These are phyloP conservation scores for Gonioctena quinquepunctata DNA, from an alignment of 1,140 invertebrate species.

Conservation along the genomic window DNA sequence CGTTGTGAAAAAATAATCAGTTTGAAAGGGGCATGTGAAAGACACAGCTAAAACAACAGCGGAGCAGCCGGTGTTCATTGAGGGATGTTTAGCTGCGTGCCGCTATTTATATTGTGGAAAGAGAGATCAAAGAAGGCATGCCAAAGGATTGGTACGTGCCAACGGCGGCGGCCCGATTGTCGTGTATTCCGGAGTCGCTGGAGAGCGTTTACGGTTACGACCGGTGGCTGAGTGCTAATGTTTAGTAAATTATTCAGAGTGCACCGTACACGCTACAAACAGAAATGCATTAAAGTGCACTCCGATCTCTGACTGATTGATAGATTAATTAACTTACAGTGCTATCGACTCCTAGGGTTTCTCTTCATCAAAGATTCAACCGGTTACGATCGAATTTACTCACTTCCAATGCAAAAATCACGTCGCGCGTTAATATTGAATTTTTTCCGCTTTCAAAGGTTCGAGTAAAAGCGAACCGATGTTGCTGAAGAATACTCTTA, in stretches of 20 bases:
- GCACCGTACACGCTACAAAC: slow-evolving; percentile 37
- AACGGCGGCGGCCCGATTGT: slow-evolving; percentile 21
- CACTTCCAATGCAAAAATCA: slow-evolving; percentile 20
- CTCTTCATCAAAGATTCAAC: slow-evolving; percentile 31
- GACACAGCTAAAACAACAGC: neutral
- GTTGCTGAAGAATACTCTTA: slow-evolving; percentile 1
- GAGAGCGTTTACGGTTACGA: slow-evolving; percentile 45
- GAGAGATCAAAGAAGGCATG: slow-evolving; percentile 18
- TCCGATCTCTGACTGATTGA: slow-evolving; percentile 45
- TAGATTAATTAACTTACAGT: slow-evolving; percentile 47
- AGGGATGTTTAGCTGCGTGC: slow-evolving; percentile 13
- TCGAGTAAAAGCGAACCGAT: slow-evolving; percentile 2
- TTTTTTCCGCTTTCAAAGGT: slow-evolving; percentile 8
- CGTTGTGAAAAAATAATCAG: slow-evolving; percentile 6
- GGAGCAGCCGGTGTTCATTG: neutral
- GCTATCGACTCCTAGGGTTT: slow-evolving; percentile 31
- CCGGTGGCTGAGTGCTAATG: slow-evolving; percentile 44
- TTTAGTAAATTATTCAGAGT: slow-evolving; percentile 50
- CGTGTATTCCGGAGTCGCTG: slow-evolving; percentile 38
- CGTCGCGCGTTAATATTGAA: slow-evolving; percentile 17
- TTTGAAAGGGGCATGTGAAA: neutral
- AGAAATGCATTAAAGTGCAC: slow-evolving; percentile 50
- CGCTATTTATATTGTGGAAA: slow-evolving; percentile 14
- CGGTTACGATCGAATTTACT: slow-evolving; percentile 28
- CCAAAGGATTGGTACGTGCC: slow-evolving; percentile 29